Conservation (phyloP, 1,140 invertebrate species). For the Hycleus phaleratus region DNA sequence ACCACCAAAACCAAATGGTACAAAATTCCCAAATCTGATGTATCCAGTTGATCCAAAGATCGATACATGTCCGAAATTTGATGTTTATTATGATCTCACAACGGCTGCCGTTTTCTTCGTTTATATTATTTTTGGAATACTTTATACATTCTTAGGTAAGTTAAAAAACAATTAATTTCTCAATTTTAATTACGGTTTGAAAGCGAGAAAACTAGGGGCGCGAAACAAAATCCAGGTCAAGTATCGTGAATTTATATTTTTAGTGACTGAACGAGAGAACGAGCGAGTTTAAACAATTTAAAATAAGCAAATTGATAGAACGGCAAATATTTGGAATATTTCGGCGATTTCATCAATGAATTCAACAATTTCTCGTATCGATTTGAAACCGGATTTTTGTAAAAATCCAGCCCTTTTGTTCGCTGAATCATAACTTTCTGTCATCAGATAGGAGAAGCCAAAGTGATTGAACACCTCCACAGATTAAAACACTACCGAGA, state of each 20-base stretch:
- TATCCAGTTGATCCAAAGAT: conserved; percentile 31
- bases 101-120: conserved; percentile 49
- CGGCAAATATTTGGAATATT: not conserved
- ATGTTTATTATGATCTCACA: conserved; percentile 49
- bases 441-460: too few relatives aligned
- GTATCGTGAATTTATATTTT: not conserved
- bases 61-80: conserved; percentile 43
- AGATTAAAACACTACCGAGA: too few relatives aligned
- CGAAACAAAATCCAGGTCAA: too few relatives aligned
- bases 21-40: conserved; percentile 24
- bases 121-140: conserved; percentile 54
- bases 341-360: not conserved
- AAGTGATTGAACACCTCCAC: too few relatives aligned
- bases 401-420: too few relatives aligned
- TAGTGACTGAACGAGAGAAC: not conserved
- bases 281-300: not conserved
- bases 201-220: not conserved
- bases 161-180: conserved; percentile 4
- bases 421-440: too few relatives aligned
- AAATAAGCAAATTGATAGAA: not conserved
- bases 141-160: conserved; percentile 59
- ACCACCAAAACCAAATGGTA: conserved; percentile 32
- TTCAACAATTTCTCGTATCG: too few relatives aligned
- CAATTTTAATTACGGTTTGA: not conserved
- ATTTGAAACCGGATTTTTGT: too few relatives aligned